Evolutionary conservation across 2,797 vertebrate species (phyloP), one percentile per base, ranked within the genome.

Genomic region (Phylloscopus collybita): DNA sequence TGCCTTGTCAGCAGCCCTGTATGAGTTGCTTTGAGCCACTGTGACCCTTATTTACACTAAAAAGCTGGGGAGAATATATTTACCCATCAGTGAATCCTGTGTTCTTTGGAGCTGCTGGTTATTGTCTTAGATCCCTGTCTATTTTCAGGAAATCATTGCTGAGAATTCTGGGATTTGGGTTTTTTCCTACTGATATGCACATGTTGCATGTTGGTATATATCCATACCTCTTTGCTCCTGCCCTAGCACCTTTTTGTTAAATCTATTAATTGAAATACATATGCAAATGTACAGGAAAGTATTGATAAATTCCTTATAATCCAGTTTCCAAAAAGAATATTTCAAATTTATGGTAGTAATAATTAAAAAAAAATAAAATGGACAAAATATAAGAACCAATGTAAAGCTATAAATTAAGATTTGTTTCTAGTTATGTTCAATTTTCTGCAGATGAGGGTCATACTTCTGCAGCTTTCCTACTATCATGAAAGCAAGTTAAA

Each of bases 61-160:
- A 80, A 86, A 44, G 20, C 7, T 51, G 4, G 6, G 21, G 4
- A 44, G 4, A 66, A 12, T 76, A 71, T 47, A 40, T 86, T 80
- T 16, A 60, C 5, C 8, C 10, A 57, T 16, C 6, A 22, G 8
- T 3, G 0, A 18, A 26, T 23, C 11, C 19, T 30, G 1, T 40
- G 11, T 18, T 72, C 32, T 56, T 82, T 47, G 51, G 17, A 88
- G 11, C 10, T 76, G 18, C 3, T 80, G 20, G 11, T 66, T 15
- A 21, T 45, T 34, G 1, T 29, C 73, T 81, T 62, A 40, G 7
- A 56, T 20, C 1, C 7, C 6, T n/a, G 25, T 27, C 9, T 56
- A 27, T 36, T 88, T 78, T 70, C 47, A 89, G 17, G 2, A 90
- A 56, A 50, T 50, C 10, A 11, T 27, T 89, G 11, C 15, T 62